Evolutionary conservation across 2,797 vertebrate genomes (phyloP), one percentile per base, ranked within the genome.

Genomic region (Hylomyscus alleni): DNA sequence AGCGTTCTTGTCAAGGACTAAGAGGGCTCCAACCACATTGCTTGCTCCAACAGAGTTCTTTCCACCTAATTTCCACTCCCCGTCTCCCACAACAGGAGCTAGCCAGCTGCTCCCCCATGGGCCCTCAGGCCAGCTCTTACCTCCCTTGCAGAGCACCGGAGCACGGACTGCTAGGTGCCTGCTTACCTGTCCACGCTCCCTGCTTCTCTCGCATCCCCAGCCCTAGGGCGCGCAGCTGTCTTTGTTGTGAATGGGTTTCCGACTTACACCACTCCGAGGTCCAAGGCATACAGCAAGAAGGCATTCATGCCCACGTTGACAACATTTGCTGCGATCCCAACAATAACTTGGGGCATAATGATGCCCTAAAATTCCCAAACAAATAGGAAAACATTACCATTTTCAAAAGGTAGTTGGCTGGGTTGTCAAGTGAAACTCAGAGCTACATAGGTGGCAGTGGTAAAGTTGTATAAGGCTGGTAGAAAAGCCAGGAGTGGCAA

Each of bases 321-420:
- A 92, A 99, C 0, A 73, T 99, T 99, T 73, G 99, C 99, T 54
- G 95, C 98, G 22, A 98, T 98, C n/a, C 99, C 99, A 0, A 99
- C 99, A 97, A 99, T 98, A 96, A 99, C 98, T 96, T 99, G 99
- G 87, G 99, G 99, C 96, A 99, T 93, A 91, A 99, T 99, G 96
- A 99, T 99, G 2, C 98, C 99, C 99, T 99, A 98, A 83, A 98
- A 93, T 54, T 62, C 97, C 73, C 47, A n/a, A 75, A 77, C 26
- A 77, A 60, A 93, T 0, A 89, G 34, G 72, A 76, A 81, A 78
- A 72, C 13, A 19, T 65, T 1, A 83, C 40, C 31, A 44, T 78
- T 72, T 88, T n/a, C 86, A 47, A 72, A 69, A 89, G 72, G 19
- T 1, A 6, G 29, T 77, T 37, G n/a, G 56, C 20, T 4, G 58